Percentiles rank a stretch among this genome's conserved stretches.
These are phyloP conservation scores for Ictalurus punctatus DNA, from an alignment of 2,113 vertebrate species.

Conservation along the genomic window DNA sequence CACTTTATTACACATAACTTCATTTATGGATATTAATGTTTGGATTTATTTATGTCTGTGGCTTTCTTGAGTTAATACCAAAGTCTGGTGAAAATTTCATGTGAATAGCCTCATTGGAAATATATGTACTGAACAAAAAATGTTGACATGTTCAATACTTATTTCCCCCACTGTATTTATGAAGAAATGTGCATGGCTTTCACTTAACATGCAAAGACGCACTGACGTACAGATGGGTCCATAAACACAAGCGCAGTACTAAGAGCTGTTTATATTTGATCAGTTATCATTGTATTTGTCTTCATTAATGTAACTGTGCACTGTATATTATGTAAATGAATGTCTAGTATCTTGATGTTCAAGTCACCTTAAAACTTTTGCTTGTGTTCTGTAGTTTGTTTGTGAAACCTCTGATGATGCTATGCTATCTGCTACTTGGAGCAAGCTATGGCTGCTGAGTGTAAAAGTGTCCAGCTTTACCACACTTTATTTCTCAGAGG, in stretches of 20 bases:
- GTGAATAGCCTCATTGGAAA: too few relatives aligned
- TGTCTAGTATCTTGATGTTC: neutral
- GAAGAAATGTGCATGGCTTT: slow-evolving; percentile 60
- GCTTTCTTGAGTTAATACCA: too few relatives aligned
- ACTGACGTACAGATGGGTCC: neutral
- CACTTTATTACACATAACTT: too few relatives aligned
- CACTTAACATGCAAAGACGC: slow-evolving; percentile 29
- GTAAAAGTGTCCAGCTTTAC: neutral
- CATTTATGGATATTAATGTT: too few relatives aligned
- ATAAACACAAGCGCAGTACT: neutral
- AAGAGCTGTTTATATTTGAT: slow-evolving; percentile 2
- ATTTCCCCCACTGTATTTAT: neutral
- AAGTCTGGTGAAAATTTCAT: too few relatives aligned
- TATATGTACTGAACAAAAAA: too few relatives aligned
- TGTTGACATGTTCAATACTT: too few relatives aligned
- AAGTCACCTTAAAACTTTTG: neutral
- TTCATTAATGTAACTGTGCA: neutral
- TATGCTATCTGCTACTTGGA: neutral
- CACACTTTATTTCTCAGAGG: neutral
- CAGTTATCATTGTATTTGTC: neutral
- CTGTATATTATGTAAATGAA: neutral
- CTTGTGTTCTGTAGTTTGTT: neutral
- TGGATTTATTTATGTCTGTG: too few relatives aligned
- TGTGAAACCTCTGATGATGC: neutral
- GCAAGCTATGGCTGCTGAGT: neutral